Evolutionary conservation across 1,140 invertebrate genomes (phyloP), one percentile per base, ranked within the genome.

Genomic region (Ceratosolen solmsi): DNA sequence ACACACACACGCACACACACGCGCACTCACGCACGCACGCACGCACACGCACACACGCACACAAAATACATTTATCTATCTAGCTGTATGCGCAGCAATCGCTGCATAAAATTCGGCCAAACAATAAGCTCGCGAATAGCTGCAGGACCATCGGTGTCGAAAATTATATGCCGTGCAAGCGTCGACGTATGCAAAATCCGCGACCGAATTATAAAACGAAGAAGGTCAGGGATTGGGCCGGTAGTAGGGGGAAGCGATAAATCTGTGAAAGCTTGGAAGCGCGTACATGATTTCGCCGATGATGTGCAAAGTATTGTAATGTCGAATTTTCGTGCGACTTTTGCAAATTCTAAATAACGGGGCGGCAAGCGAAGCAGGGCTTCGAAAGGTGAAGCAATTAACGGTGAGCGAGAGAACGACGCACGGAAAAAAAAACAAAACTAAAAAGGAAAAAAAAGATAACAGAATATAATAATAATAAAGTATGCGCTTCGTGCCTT

Each of bases 291-390:
- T 78, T 68, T 51, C n/a, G 63, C 2, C 22, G 27, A 65, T 78
- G 76, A 78, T 78, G 60, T 65, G 38, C 8, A 68, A 51, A 68
- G 27, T 33, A 51, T 65, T 65, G 60, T 46, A 77, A 63, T 77
- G 27, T 70, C 49, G 49, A 79, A 71, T 38, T 70, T 54, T 56
- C 51, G 49, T 7, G 20, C 9, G 30, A 25, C 36, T 65, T 77
- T 78, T 33, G 9, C 27, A 51, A 46, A 49, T 77, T 41, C 38
- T 22, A 72, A 72, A 49, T 72, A 30, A 51, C 38, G 7, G 20
- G 15, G 4, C n/a, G 41, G 15, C 22, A 68, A 68, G 4, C 13
- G 38, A 7, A 0, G 2, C 30, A 13, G 9, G 4, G 65, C 22
- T 41, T 13, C 1, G 20, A 30, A n/a, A 70, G 17, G 38, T 4